phyloP scores from a whole-genome alignment of 2,113 vertebrate genomes.

The Actenoides hombroni region DNA sequence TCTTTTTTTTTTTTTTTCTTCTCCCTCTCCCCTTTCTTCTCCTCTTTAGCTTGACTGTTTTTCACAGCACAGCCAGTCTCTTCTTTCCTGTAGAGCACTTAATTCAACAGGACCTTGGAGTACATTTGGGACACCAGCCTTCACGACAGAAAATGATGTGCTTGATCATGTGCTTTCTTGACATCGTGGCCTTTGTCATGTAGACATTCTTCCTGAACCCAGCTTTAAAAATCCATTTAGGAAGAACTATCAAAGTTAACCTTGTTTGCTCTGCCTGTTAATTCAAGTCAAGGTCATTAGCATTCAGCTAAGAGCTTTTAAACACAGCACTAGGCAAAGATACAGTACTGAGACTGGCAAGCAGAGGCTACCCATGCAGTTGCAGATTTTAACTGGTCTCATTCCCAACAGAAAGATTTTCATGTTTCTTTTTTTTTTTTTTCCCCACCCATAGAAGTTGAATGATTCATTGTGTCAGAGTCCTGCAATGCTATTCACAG shows the following conservation, averaged over 20 bases:
- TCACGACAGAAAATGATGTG: background rate
- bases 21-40: background rate
- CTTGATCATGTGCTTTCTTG: background rate
- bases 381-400: background rate
- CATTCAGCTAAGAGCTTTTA: background rate
- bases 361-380: background rate
- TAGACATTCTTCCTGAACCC: background rate
- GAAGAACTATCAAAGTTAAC: background rate
- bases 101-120: background rate
- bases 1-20: background rate
- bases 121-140: background rate
- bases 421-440: background rate
- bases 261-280: background rate
- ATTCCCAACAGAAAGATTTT: background rate
- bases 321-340: background rate
- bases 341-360: background rate
- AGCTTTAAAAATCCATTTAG: background rate
- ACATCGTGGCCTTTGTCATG: background rate
- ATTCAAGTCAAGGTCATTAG: background rate
- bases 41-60: background rate
- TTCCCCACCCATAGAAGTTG: background rate
- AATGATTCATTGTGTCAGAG: background rate
- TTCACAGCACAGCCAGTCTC: background rate
- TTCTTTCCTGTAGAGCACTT: background rate
- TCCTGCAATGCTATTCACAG: background rate